phyloP scores from a whole-genome alignment of 2,797 vertebrate species.

The Platalea minor region DNA sequence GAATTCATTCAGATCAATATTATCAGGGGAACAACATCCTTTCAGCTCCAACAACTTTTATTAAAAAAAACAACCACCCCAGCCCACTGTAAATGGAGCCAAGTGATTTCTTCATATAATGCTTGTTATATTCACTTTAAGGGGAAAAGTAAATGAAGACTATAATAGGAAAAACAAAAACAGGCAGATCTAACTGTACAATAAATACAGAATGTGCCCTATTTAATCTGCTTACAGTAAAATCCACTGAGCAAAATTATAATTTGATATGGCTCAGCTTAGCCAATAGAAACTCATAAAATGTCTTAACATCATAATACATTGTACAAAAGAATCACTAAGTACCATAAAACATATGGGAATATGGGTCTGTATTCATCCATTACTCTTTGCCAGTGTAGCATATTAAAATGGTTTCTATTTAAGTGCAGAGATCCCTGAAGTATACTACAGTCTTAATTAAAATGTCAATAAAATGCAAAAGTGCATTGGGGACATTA shows the following conservation, averaged over 20 bases:
- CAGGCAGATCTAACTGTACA: constrained; percentile 51
- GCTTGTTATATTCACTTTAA: constrained; percentile 51
- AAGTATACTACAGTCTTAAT: constrained; percentile 77
- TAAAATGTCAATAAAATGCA: constrained; percentile 79
- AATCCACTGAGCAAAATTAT: constrained; percentile 79
- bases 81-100: background rate
- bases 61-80: background rate
- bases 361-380: constrained; percentile 75
- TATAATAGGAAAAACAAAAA: constrained; percentile 58
- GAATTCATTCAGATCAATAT: constrained; percentile 18
- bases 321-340: constrained; percentile 74
- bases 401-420: constrained; percentile 80
- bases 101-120: constrained; percentile 9
- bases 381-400: constrained; percentile 68
- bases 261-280: constrained; percentile 75
- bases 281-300: constrained; percentile 78
- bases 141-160: constrained; percentile 58
- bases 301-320: constrained; percentile 75
- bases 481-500: constrained; percentile 70
- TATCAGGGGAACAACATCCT: constrained; percentile 23
- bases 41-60: constrained; percentile 37
- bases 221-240: constrained; percentile 77
- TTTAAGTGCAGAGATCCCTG: constrained; percentile 76
- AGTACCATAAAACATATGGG: constrained; percentile 76
- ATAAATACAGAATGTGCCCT: constrained; percentile 64